phyloP scores from a whole-genome alignment of 2,113 vertebrate genomes.

The Oenanthe oenanthe region DNA sequence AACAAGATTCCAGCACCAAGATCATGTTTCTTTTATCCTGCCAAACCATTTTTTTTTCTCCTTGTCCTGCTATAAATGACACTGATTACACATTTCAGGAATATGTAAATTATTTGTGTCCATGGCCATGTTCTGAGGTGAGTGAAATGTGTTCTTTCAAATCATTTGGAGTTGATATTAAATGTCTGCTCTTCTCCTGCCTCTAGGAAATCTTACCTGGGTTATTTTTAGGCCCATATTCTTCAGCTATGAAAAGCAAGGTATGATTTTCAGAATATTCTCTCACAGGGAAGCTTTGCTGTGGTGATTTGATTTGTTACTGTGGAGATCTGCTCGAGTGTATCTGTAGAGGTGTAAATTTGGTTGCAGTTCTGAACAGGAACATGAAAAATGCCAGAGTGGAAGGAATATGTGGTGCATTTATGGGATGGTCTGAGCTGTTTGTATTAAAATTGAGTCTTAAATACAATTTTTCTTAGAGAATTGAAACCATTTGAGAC shows the following conservation, averaged over 20 bases:
- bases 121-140: rapidly evolving
- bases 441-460: background rate
- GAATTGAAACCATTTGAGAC: background rate
- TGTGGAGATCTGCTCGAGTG: background rate
- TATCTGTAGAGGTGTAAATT: background rate
- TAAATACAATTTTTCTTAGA: background rate
- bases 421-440: background rate
- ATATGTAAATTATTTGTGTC: background rate
- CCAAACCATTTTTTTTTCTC: background rate
- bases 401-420: background rate
- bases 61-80: background rate
- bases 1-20: background rate
- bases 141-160: background rate
- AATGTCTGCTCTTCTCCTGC: background rate
- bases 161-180: background rate
- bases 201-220: conserved; percentile 95
- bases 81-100: background rate
- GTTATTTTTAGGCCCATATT: conserved; percentile 97
- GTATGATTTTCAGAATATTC: conserved; percentile 69
- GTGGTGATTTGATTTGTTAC: background rate
- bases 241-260: conserved; percentile 99
- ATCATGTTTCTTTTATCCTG: conserved; percentile 13
- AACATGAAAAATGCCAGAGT: background rate
- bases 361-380: background rate
- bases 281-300: background rate